These are phyloP conservation scores for Polyploca ridens DNA, from an alignment of 2,888 invertebrate genomes.

Conservation along the genomic window DNA sequence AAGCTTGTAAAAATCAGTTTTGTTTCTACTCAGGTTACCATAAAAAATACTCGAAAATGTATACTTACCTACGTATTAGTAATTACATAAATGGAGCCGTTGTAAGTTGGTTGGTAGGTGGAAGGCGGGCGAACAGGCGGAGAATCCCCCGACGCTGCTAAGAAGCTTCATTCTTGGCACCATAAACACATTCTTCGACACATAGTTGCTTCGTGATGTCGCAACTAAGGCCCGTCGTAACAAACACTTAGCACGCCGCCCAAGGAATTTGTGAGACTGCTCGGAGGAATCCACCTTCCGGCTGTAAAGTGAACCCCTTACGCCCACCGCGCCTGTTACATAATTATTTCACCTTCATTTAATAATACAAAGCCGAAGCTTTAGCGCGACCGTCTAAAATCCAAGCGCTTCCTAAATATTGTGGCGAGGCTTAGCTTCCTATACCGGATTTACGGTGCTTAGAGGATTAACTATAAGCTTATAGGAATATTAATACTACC, in stretches of 20 bases:
- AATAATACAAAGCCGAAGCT: constrained; percentile 63
- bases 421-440: constrained; percentile 63
- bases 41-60: no score
- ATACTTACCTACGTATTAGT: constrained; percentile 12
- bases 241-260: constrained; percentile 67
- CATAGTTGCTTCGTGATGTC: constrained; percentile 78
- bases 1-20: no score
- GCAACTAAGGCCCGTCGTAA: constrained; percentile 70
- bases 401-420: constrained; percentile 64
- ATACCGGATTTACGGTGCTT: constrained; percentile 67
- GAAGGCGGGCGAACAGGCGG: constrained; percentile 33
- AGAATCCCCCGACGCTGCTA: constrained; percentile 49
- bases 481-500: constrained; percentile 50
- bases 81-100: constrained; percentile 35
- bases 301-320: constrained; percentile 56
- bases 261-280: constrained; percentile 71
- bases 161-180: constrained; percentile 80
- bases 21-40: no score
- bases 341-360: constrained; percentile 68
- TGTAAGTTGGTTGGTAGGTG: constrained; percentile 37
- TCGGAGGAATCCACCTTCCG: constrained; percentile 65
- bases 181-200: constrained; percentile 83
- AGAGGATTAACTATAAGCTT: constrained; percentile 62
- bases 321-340: constrained; percentile 55
- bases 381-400: constrained; percentile 57